Percentiles rank a stretch among this genome's conserved stretches.
phyloP scores from a whole-genome alignment of 1,140 invertebrate species.

The Tetramorium alpestre region DNA sequence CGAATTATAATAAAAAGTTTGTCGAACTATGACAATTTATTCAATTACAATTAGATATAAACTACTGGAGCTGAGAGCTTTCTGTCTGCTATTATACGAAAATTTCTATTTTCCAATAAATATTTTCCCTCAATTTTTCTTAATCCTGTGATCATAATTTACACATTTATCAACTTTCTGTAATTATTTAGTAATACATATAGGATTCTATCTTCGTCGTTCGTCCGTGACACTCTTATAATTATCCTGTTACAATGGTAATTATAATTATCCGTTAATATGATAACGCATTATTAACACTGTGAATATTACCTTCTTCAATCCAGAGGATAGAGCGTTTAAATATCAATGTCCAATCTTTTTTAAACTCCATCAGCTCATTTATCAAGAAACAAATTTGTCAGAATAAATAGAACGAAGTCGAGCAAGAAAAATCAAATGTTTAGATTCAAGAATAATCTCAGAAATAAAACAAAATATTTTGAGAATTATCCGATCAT shows the following conservation, averaged over 20 bases:
- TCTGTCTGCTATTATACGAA: neutral
- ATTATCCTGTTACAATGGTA: slow-evolving; percentile 3
- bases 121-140: neutral
- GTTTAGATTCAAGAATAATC: neutral
- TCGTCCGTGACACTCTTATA: neutral
- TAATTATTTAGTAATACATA: neutral
- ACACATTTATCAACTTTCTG: neutral
- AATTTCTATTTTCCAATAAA: neutral
- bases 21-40: neutral
- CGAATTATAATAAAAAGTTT: neutral
- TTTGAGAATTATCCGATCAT: neutral
- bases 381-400: neutral
- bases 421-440: neutral
- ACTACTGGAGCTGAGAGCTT: neutral
- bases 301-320: neutral
- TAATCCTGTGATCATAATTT: neutral
- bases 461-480: neutral
- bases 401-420: neutral
- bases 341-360: neutral
- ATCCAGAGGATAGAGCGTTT: neutral
- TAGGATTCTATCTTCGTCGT: neutral
- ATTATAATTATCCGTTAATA: slow-evolving; percentile 6
- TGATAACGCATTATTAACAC: neutral
- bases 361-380: neutral
- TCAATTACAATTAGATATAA: neutral